Conservation (phyloP, 2,113 vertebrate species). For the Micromys minutus region DNA sequence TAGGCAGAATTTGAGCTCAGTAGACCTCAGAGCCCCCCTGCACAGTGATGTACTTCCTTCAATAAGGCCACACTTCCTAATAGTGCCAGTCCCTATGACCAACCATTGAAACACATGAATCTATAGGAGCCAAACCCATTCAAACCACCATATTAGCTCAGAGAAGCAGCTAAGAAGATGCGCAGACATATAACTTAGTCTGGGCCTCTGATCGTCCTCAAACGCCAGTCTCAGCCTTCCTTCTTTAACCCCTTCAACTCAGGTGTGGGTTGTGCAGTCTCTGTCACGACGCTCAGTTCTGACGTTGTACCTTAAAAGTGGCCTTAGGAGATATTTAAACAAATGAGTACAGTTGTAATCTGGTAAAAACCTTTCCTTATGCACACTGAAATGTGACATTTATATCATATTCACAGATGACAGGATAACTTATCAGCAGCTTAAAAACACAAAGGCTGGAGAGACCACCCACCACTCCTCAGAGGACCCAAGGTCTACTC, state of each 20-base stretch:
- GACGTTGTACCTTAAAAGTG: not conserved
- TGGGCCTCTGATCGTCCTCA: not conserved
- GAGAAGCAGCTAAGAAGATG: conserved; percentile 1
- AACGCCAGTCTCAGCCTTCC: not conserved
- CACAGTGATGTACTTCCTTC: no score
- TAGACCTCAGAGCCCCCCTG: no score
- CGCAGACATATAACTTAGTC: not conserved
- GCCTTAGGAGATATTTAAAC: not conserved
- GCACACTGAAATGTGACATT: not conserved
- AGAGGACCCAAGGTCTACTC: not conserved
- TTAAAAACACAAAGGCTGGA: not conserved
- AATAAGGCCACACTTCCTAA: no score
- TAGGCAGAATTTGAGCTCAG: no score
- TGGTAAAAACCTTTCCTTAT: not conserved
- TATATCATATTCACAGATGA: not conserved
- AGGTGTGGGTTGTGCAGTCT: not conserved
- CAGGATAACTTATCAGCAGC: not conserved
- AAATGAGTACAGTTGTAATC: not conserved
- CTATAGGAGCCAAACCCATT: no score
- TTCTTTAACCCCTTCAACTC: not conserved
- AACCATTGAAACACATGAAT: no score
- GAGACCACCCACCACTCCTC: not conserved
- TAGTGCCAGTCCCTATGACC: no score
- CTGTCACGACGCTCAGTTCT: not conserved
- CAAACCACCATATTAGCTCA: not conserved